Evolutionary conservation across 2,797 vertebrate genomes (phyloP).

Genomic region (Gambelia wislizenii): DNA sequence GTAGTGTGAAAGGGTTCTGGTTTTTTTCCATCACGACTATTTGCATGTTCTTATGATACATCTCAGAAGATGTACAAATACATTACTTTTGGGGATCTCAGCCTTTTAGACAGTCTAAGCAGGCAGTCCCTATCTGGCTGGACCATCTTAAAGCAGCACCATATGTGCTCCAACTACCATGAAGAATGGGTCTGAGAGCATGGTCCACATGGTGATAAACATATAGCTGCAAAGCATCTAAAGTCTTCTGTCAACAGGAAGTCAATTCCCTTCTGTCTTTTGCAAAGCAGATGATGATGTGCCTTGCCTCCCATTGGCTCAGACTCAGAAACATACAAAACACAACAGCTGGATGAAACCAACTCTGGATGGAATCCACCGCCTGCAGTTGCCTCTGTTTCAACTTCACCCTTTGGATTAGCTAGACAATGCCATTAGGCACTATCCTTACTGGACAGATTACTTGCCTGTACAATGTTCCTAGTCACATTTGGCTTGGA

Average conservation of each 20-base stretch:
- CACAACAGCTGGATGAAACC: background rate
- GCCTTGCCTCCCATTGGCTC: background rate
- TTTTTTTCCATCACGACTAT: too few species aligned
- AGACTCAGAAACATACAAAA: background rate
- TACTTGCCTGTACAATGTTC: background rate
- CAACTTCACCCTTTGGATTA: background rate
- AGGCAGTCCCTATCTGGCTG: background rate
- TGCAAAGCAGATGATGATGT: background rate
- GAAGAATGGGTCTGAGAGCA: background rate
- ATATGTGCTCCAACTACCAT: background rate
- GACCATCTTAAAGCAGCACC: background rate
- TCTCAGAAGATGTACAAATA: background rate
- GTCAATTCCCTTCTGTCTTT: background rate
- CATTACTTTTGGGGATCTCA: background rate
- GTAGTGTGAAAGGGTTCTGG: too few species aligned
- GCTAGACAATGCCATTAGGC: background rate
- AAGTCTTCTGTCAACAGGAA: too few species aligned
- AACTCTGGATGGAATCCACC: background rate
- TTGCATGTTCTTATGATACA: too few species aligned
- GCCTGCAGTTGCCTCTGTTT: background rate
- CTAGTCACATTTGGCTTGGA: constrained; percentile 41
- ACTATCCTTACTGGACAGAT: background rate
- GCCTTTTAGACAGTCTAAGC: background rate
- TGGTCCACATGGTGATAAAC: background rate
- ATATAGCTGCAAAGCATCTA: background rate